Percentiles rank a stretch among this genome's conserved stretches.
phyloP scores from a whole-genome alignment of 2,888 invertebrate genomes.

The Luffia ferchaultella region DNA sequence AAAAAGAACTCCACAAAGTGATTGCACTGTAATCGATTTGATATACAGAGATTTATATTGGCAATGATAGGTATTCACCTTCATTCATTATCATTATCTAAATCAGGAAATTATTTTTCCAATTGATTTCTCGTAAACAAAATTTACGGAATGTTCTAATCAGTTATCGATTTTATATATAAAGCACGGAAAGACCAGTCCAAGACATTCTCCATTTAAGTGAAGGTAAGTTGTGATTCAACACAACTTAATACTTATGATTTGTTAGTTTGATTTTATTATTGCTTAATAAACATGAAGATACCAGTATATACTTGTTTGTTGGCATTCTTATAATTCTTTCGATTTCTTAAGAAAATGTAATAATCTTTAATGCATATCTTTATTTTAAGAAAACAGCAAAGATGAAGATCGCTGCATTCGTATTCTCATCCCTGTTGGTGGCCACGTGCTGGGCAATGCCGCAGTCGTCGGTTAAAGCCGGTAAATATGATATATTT shows the following conservation, averaged over 20 bases:
- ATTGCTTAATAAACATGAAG: no score
- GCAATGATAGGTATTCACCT: not conserved
- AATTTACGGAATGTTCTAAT: not conserved
- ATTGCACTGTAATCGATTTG: not conserved
- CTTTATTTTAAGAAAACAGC: no score
- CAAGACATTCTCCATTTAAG: not conserved
- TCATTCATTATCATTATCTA: not conserved
- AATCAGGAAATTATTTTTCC: not conserved
- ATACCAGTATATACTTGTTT: no score
- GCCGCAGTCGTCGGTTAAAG: not conserved
- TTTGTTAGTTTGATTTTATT: no score
- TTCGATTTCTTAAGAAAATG: no score
- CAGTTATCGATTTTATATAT: not conserved
- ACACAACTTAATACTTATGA: no score
- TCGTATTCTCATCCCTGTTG: constrained; percentile 24
- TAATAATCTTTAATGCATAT: no score
- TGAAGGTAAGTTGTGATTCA: not conserved
- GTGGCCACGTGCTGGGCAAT: constrained; percentile 10
- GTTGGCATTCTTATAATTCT: no score
- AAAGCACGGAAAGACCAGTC: not conserved
- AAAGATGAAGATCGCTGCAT: constrained; percentile 26
- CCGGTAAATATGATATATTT: not conserved
- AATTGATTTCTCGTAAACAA: not conserved
- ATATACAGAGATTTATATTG: not conserved
- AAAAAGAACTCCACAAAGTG: not conserved